Evolutionary conservation across 2,797 vertebrate species (phyloP).

Genomic region (Hippopotamyrus pictus): DNA sequence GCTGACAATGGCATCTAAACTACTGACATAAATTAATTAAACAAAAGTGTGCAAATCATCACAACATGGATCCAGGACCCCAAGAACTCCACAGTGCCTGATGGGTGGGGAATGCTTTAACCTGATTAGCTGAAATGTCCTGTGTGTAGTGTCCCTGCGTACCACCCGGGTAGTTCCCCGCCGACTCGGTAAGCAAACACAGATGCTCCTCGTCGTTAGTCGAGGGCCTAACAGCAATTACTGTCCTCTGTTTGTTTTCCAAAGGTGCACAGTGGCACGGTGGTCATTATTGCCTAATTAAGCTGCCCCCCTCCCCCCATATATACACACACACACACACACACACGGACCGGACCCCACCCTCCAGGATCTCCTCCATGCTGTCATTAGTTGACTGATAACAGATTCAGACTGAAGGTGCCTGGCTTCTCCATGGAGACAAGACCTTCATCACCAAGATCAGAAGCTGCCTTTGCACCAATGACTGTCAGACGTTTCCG

Average conservation of each 20-base stretch:
- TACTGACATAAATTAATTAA: not conserved
- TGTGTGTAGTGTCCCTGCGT: not conserved
- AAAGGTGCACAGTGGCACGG: not conserved
- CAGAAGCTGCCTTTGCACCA: not conserved
- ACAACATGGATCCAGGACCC: not conserved
- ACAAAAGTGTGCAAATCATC: not conserved
- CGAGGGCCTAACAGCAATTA: slow-evolving; percentile 19
- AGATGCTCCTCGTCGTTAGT: slow-evolving; percentile 20
- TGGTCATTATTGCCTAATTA: slow-evolving; percentile 10
- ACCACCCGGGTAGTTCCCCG: not conserved
- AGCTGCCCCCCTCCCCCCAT: not conserved
- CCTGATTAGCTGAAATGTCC: not conserved
- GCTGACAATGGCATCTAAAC: not conserved
- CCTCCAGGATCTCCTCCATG: not conserved
- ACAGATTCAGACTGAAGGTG: not conserved
- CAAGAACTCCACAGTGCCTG: too few species aligned
- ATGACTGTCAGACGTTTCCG: too few species aligned
- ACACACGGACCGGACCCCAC: not conserved
- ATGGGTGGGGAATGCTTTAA: not conserved
- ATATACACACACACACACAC: not conserved
- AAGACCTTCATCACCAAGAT: not conserved
- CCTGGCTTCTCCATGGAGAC: not conserved
- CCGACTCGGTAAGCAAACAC: not conserved
- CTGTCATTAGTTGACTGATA: slow-evolving; percentile 9
- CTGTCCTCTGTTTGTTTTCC: slow-evolving; percentile 1